Evolutionary conservation across 2,797 vertebrate species (phyloP).

Genomic region (Darevskia mixta): DNA sequence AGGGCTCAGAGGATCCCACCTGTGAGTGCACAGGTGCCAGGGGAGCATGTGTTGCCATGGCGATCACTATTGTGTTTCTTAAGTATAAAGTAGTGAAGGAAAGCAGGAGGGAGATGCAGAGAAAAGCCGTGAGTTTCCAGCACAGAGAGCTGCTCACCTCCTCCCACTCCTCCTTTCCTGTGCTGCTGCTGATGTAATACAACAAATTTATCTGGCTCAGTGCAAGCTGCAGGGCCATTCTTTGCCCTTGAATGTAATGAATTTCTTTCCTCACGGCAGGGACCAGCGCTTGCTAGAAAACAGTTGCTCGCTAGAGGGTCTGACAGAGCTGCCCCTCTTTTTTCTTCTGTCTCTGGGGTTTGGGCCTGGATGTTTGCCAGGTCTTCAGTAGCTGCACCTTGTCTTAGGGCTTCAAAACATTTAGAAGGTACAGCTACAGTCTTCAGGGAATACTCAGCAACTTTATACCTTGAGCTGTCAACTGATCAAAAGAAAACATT

Average conservation of each 20-base stretch:
- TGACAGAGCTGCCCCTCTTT: too few relatives aligned
- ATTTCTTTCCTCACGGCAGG: slow-evolving; percentile 7
- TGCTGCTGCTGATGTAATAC: background rate
- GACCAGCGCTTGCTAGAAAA: background rate
- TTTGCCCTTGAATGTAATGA: background rate
- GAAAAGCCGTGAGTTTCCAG: background rate
- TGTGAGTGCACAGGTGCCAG: slow-evolving; percentile 21
- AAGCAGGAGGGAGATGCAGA: slow-evolving; percentile 5
- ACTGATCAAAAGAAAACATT: background rate
- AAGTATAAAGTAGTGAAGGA: slow-evolving; percentile 14
- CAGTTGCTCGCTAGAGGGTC: background rate
- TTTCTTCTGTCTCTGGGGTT: background rate
- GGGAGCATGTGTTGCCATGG: slow-evolving; percentile 27
- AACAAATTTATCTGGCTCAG: background rate
- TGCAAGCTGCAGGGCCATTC: background rate
- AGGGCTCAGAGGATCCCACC: slow-evolving; percentile 38
- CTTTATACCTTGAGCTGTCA: background rate
- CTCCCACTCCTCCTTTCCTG: slow-evolving; percentile 20
- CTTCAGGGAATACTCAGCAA: background rate
- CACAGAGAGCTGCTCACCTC: background rate
- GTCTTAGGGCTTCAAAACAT: background rate
- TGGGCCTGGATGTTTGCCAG: background rate
- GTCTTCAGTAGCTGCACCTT: background rate
- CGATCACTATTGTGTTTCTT: slow-evolving; percentile 26
- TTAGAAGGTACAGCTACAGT: background rate